Evolutionary conservation across 2,797 vertebrate species (phyloP), one percentile per base, ranked within the genome.

Genomic region (Pelochelys cantorii): DNA sequence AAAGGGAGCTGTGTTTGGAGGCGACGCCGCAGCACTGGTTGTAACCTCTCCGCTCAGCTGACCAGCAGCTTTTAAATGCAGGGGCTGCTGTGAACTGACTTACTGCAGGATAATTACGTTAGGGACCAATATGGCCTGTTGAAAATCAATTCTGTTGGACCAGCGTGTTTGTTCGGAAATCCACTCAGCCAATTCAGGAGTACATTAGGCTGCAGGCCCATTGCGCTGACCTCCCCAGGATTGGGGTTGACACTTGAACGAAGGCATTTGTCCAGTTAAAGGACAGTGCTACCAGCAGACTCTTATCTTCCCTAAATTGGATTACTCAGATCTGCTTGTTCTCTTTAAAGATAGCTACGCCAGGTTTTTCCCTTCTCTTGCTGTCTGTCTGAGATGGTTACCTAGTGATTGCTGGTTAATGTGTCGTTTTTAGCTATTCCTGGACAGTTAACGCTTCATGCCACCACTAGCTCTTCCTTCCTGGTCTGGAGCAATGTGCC

Each of bases 261-360:
- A 95, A 98, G 97, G 98, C 97, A 95, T 98, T 98, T 98, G 98
- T 98, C 98, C 98, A 98, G 98, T 96, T 98, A 98, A 98, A 98
- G 98, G 98, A 98, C 97, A 98, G 97, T 98, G 95, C 97, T 98
- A 97, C 97, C 98, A 97, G 97, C 97, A 97, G 96, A 95, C 98
- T 98, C 98, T 98, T 98, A 98, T 98, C 98, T 98, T 96, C 96
- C 97, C 97, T 98, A 98, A 98, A 98, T 98, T 98, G 98, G 97
- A 98, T 98, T 98, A 98, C 98, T 98, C 97, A 97, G 95, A 98
- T 98, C 97, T 98, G 98, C 98, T 98, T 98, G 98, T 98, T 98
- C 98, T 98, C 98, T 98, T 98, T 98, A 98, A 97, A 98, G 98
- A 98, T 96, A 98, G 98, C 96, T 91, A 95, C 97, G 98, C 94